Conservation (phyloP, 2,888 invertebrate species). For the Microctonus aethiopoides region DNA sequence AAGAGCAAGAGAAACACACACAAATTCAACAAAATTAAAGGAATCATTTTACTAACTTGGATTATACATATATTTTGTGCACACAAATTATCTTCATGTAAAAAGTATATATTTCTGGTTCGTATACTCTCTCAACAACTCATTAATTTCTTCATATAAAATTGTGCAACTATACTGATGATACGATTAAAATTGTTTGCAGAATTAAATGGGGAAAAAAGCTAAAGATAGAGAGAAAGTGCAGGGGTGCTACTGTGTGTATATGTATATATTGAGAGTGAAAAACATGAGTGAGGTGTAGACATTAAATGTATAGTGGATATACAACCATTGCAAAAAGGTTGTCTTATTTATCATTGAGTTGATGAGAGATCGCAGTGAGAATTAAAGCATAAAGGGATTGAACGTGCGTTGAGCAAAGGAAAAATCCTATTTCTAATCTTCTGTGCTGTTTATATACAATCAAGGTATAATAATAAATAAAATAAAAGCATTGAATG, state of each 20-base stretch:
- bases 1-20: not conserved
- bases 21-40: not conserved
- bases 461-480: too few species aligned
- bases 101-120: not conserved
- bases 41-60: not conserved
- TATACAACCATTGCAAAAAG: not conserved
- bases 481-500: too few species aligned
- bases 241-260: too few species aligned
- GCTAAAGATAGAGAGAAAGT: not conserved
- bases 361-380: not conserved
- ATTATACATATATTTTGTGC: not conserved
- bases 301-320: not conserved
- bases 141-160: not conserved
- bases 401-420: not conserved
- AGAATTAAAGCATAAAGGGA: not conserved
- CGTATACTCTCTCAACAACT: not conserved
- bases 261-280: too few species aligned
- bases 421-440: not conserved
- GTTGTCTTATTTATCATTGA: not conserved
- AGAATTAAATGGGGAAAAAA: not conserved
- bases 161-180: not conserved
- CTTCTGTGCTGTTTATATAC: not conserved
- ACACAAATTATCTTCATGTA: not conserved
- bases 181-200: not conserved
- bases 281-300: too few species aligned